Base-by-base conservation (phyloP, 2,113 vertebrate genomes). In the Atherinomorus stipes region DNA sequence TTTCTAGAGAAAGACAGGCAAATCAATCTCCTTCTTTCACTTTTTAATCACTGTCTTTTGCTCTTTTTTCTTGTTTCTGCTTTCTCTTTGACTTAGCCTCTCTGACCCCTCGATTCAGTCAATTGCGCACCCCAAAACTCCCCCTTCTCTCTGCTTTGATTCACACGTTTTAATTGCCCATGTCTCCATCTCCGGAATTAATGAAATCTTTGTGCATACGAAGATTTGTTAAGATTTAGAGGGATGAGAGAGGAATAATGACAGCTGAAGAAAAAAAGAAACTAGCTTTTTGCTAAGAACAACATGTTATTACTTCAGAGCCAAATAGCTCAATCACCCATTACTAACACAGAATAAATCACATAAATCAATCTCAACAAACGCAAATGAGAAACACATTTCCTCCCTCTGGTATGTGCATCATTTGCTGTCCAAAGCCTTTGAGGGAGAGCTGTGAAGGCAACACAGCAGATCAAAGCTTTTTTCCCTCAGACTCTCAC, bases 121-220 rank as follows among this genome's bases (percentile, higher is more conserved):
- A 70, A 10, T 83, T 75, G 68, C 38, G 7, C 71, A 59, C 60
- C 28, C 53, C 15, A n/a, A n/a, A n/a, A n/a, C 78, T 42, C 74
- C 49, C 25, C 19, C 13, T 44, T 59, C 44, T 54, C 57, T 74
- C 73, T 51, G 52, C 73, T 78, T 74, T 72, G 71, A 87, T 75
- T 89, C 84, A 26, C 71, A 80, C 63, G 22, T 83, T 91, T 84
- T 84, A 88, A 91, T 90, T 88, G 69, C 80, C 77, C 37, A 66
- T 80, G 79, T 79, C 70, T 31, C 52, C 63, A 50, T 88, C 83
- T 73, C 73, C 42, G 40, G 80, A 71, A 85, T 90, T 68, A 85
- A 82, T 85, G 16, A 84, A 87, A 88, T 82, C 84, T 81, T 80
- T 71, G 79, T 49, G 73, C 74, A 80, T 54, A 49, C 45, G 59